Evolutionary conservation across 2,113 vertebrate species (phyloP).

Genomic region (Microtus ochrogaster): DNA sequence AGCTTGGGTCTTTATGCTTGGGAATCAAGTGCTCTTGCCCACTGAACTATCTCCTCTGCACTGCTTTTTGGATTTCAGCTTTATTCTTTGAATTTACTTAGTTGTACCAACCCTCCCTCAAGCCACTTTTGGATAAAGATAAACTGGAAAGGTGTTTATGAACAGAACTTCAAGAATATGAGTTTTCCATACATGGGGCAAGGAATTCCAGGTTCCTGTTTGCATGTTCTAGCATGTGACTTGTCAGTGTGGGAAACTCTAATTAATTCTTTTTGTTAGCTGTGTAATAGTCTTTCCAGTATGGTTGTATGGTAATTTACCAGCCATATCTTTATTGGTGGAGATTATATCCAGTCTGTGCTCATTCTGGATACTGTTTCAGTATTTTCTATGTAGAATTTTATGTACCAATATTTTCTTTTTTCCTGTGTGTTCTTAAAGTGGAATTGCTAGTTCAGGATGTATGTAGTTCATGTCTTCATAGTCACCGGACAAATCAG

Average conservation of each 20-base stretch:
- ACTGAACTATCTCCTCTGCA: neutral
- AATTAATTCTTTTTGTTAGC: neutral
- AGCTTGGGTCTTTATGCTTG: neutral
- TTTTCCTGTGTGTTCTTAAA: conserved; percentile 3
- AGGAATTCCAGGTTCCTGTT: neutral
- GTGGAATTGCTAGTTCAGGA: neutral
- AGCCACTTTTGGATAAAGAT: neutral
- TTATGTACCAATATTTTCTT: neutral
- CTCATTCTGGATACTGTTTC: neutral
- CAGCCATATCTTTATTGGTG: conserved; percentile 9
- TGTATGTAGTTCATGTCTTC: neutral
- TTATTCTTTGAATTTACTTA: neutral
- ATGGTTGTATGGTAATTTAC: neutral
- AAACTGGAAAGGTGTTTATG: neutral
- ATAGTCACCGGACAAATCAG: neutral
- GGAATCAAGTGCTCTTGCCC: neutral
- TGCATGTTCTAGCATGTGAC: neutral
- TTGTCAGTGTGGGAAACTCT: neutral
- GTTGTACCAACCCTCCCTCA: neutral
- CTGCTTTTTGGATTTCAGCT: neutral
- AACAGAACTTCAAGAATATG: neutral
- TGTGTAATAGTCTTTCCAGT: neutral
- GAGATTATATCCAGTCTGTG: neutral
- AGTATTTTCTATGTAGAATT: neutral
- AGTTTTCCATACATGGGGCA: neutral